Evolutionary conservation across 2,888 invertebrate genomes (phyloP).

Genomic region (Dorcus parallelipipedus): DNA sequence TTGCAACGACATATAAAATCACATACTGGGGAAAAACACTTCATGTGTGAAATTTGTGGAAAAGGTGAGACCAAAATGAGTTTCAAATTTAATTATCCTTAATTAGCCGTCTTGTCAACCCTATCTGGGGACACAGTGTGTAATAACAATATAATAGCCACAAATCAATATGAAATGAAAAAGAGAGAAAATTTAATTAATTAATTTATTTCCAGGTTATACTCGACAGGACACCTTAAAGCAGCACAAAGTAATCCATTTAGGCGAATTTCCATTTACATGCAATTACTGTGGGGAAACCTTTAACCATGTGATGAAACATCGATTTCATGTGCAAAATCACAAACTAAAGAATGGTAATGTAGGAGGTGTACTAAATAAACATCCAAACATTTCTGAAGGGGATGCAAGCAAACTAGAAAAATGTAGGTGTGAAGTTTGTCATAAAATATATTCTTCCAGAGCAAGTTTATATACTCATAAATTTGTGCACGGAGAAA

Average conservation of each 20-base stretch:
- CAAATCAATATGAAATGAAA: too few relatives aligned
- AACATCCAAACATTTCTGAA: background rate
- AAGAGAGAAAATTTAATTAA: background rate
- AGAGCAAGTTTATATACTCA: constrained; percentile 1
- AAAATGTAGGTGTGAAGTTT: constrained; percentile 6
- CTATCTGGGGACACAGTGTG: too few relatives aligned
- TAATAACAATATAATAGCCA: too few relatives aligned
- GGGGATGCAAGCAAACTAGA: background rate
- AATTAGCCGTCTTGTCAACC: too few relatives aligned
- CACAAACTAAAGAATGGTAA: background rate
- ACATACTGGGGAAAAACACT: constrained; percentile 17
- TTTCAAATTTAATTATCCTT: too few relatives aligned
- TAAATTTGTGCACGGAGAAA: constrained; percentile 9
- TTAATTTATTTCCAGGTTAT: constrained; percentile 7
- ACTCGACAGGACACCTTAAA: constrained; percentile 14
- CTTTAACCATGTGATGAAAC: constrained; percentile 8
- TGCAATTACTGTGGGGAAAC: constrained; percentile 19
- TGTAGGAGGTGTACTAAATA: background rate
- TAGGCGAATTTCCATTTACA: constrained; percentile 12
- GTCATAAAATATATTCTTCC: constrained; percentile 2
- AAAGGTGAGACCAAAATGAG: constrained; percentile 7
- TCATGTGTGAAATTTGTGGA: constrained; percentile 19
- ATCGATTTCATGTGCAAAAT: background rate
- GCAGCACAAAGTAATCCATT: constrained; percentile 7
- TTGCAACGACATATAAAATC: constrained; percentile 18